Evolutionary conservation across 2,888 invertebrate species (phyloP), one percentile per base, ranked within the genome.

Genomic region (Octonoba sinensis): DNA sequence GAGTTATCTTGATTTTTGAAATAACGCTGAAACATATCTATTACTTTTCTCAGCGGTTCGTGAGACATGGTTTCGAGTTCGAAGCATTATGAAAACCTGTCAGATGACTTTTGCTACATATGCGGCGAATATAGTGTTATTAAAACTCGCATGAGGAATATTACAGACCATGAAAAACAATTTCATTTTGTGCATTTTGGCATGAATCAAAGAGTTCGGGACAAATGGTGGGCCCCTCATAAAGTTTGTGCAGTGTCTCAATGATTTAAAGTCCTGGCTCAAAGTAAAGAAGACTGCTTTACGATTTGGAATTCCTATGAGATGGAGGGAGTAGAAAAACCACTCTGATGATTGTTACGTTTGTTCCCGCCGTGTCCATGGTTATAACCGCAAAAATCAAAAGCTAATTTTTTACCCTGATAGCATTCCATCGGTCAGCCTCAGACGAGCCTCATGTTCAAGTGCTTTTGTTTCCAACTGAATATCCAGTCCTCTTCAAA

Each of bases 211-310:
- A 16, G 4, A 65, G 36, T 27, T 36, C 65, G 36, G 20, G 65
- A 44, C 11, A 44, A 65, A 65, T 65, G n/a, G 1, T 65, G 20
- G 22, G 44, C 44, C 36, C 22, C 51, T 65, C 22, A 65, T 11
- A 65, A 65, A 44, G 65, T 65, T 44, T 65, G 65, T 44, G 51
- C 65, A 65, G 20, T 65, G 47, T 65, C 13, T 20, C 65, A 65
- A 65, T 44, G 65, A 36, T 65, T 6, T 36, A 65, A 2, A 22
- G 1, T 65, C 6, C 2, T 65, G 65, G 47, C 46, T 65, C 20
- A 47, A 3, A 49, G 47, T 36, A 47, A 51, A 65, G 12, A 56
- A 49, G 51, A 49, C 4, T 49, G 47, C 22, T 13, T 51, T 36
- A 65, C 18, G 27, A 64, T 64, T 46, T 24, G 2, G 47, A 64